Base-by-base conservation (phyloP, 2,113 vertebrate genomes). In the Cygnus buccinator region DNA sequence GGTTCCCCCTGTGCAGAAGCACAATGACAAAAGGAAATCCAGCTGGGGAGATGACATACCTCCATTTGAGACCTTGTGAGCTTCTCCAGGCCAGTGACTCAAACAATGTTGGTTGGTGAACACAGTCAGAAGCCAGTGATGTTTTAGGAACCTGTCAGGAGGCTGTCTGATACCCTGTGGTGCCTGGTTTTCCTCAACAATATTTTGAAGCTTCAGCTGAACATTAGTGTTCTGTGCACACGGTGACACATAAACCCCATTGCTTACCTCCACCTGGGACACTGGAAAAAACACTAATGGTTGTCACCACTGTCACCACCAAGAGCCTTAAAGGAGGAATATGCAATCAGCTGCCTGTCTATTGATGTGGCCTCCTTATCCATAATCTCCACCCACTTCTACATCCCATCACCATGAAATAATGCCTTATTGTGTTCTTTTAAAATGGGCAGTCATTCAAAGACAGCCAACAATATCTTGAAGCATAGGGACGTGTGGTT, bases 11-110 rank as follows among this genome's bases (percentile, higher is more conserved):
- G 48, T 70, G 66, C 26, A 68, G 67, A 94, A 97, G 37, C 17
- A 94, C 59, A 87, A 63, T 89, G 54, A 74, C 87, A 72, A 89
- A 95, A 93, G 71, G 90, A 96, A 96, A 95, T 70, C 67, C 63
- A 93, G 63, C 84, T 76, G 10, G 6, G 23, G 50, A 95, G 74
- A 94, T 22, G 35, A 93, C 58, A 74, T 97, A 95, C 87, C 76
- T 75, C 91, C 54, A 74, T 88, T 82, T 86, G 94, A 77, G 11
- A 94, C 28, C 70, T 55, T 85, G 71, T 63, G 52, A 96, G 14
- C 87, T 96, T 90, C 94, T 91, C 54, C 58, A 87, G 9, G 5
- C 21, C 13, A 6, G 25, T 65, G 55, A 70, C 46, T 61, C n/a
- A 29, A 52, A 62, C 67, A 16, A 23, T n/a, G 16, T 57, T 70